phyloP scores from a whole-genome alignment of 2,797 vertebrate genomes.

The Sparus aurata region DNA sequence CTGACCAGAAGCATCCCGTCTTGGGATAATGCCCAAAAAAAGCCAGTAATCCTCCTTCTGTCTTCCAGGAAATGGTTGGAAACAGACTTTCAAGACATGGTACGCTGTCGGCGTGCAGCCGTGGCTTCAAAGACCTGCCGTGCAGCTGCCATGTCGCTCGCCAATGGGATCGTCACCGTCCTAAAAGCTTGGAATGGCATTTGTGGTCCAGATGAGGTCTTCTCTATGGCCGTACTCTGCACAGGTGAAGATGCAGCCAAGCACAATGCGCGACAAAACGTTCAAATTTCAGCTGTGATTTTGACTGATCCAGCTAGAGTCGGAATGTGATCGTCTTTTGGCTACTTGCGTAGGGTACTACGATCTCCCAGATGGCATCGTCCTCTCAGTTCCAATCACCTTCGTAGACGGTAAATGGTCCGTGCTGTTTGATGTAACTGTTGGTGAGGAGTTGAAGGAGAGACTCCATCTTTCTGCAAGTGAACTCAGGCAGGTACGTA shows the following conservation, averaged over 20 bases:
- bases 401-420: slow-evolving; percentile 88
- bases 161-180: slow-evolving; percentile 84
- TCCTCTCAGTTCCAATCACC: slow-evolving; percentile 91
- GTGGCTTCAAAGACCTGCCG: slow-evolving; percentile 64
- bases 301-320: background rate
- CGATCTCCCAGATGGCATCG: slow-evolving; percentile 85
- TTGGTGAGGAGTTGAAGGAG: slow-evolving; percentile 75
- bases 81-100: slow-evolving; percentile 80
- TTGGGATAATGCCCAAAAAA: background rate
- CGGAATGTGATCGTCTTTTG: background rate
- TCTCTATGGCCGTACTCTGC: slow-evolving; percentile 89
- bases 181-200: slow-evolving; percentile 89
- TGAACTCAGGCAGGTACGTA: slow-evolving; percentile 87
- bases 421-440: slow-evolving; percentile 75
- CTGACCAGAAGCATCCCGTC: slow-evolving; percentile 12
- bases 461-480: slow-evolving; percentile 76
- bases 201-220: slow-evolving; percentile 75
- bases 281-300: background rate
- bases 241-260: slow-evolving; percentile 79
- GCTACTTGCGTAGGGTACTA: slow-evolving; percentile 81
- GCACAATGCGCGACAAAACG: background rate
- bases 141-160: slow-evolving; percentile 78
- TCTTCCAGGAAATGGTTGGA: slow-evolving; percentile 87
- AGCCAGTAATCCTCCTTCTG: background rate
- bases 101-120: slow-evolving; percentile 58